Percentiles rank a stretch among this genome's conserved stretches.
Evolutionary conservation across 2,888 invertebrate genomes (phyloP).

Genomic region (Ochropacha duplaris): DNA sequence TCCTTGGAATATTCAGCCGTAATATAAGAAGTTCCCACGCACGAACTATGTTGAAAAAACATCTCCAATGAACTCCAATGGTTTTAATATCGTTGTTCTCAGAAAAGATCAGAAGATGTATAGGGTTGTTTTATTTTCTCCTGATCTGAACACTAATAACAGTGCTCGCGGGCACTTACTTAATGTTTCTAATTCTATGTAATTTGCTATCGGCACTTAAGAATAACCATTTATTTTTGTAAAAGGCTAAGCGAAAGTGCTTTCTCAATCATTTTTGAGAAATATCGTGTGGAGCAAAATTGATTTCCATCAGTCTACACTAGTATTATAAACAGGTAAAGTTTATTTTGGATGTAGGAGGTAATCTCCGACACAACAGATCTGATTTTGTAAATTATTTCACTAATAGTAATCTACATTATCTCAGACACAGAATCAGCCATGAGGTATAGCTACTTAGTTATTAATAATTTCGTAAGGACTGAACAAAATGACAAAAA

Average conservation of each 20-base stretch:
- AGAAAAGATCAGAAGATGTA: no score
- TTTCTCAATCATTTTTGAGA: not conserved
- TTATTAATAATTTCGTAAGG: no score
- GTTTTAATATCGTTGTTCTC: no score
- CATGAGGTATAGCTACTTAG: no score
- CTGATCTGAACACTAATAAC: constrained; percentile 1
- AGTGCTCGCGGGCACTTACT: not conserved
- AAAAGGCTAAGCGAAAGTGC: not conserved
- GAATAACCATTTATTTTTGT: not conserved
- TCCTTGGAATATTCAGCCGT: not conserved
- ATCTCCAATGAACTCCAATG: not conserved
- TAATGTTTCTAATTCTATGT: not conserved
- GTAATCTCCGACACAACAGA: no score
- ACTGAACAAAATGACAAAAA: no score
- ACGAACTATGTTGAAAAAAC: not conserved
- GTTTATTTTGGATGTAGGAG: no score
- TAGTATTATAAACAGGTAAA: no score
- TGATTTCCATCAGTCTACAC: no score
- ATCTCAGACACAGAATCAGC: no score
- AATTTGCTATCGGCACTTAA: not conserved
- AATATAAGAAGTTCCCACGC: not conserved
- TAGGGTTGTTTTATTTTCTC: not conserved
- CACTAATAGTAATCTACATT: no score
- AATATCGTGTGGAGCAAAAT: not conserved
- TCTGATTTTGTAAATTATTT: no score